Conservation (phyloP, 1,140 invertebrate genomes). For the Diprion similis region DNA sequence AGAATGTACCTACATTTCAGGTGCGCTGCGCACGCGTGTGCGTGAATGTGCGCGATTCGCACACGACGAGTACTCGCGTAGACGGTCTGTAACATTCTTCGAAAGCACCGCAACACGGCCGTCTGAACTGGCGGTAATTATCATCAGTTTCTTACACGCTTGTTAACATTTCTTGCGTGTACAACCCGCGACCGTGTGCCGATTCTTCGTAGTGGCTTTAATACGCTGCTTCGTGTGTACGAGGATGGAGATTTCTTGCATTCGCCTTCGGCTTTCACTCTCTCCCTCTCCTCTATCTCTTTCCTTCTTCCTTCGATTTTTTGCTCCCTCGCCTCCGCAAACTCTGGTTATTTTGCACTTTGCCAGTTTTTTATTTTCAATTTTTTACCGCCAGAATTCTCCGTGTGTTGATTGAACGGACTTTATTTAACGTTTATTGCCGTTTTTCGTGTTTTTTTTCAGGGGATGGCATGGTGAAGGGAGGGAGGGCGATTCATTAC, state of each 20-base stretch:
- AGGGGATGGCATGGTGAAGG: no score
- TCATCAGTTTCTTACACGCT: slow-evolving; percentile 44
- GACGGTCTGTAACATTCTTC: background rate
- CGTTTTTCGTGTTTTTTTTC: background rate
- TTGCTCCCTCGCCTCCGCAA: slow-evolving; percentile 37
- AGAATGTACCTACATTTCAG: background rate
- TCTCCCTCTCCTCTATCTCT: background rate
- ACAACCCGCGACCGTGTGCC: no score
- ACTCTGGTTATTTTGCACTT: slow-evolving; percentile 2
- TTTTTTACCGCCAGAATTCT: no score
- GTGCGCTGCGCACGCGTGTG: slow-evolving; percentile 9
- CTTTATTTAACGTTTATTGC: no score
- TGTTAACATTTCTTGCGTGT: slow-evolving; percentile 39
- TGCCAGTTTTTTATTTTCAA: background rate
- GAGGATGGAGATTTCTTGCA: slow-evolving; percentile 40
- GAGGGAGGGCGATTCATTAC: no score
- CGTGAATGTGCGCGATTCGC: background rate
- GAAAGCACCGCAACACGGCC: background rate
- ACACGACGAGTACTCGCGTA: no score
- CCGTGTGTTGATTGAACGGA: no score
- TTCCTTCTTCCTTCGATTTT: slow-evolving; percentile 18
- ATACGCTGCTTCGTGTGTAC: slow-evolving; percentile 4
- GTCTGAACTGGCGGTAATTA: slow-evolving; percentile 36
- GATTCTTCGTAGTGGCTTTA: no score
- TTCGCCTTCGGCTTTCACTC: slow-evolving; percentile 20